Evolutionary conservation across 2,888 invertebrate genomes (phyloP), one percentile per base, ranked within the genome.

Genomic region (Acanthosepion lycidas): DNA sequence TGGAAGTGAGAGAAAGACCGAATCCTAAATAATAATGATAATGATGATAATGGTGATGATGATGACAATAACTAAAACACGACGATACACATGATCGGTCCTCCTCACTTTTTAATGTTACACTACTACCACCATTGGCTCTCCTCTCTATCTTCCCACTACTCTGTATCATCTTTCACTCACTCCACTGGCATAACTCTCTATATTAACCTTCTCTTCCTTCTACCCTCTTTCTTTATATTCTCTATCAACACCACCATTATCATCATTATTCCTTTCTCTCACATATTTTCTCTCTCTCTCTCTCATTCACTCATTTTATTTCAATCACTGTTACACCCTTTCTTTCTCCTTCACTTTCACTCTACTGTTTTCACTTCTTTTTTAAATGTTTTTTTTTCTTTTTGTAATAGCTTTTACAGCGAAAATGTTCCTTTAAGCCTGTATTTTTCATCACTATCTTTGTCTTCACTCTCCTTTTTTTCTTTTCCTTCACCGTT

Each of bases 51-150:
- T 78, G 78, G 23, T 78, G 78, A n/a, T 78, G 78, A 78, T 78
- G 78, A 33, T 78, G n/a, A 78, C 78, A 78, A 78, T 78, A 78
- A 78, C 78, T 78, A 78, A 78, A 78, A 78, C n/a, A 78, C 78
- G 78, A n/a, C 78, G 78, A 78, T 78, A 78, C 78, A 78, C n/a
- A 78, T 78, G 78, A 78, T 78, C 78, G 33, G 78, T 78, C 33
- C 78, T 33, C 59, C 78, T 33, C 78, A 78, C 78, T 33, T 78
- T 55, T n/a, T 15, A 78, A 33, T 78, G n/a, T 78, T 78, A 78
- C 78, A n/a, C 78, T 33, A 78, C 78, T 78, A 33, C 78, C 78
- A 78, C 15, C n/a, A 78, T 12, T n/a, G 15, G 9, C n/a, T n/a
- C 78, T 15, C 78, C 78, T 78, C 78, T 78, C 78, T 78, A 20